These are phyloP conservation scores for Dorcus parallelipipedus DNA, from an alignment of 2,888 invertebrate species.

Conservation along the genomic window DNA sequence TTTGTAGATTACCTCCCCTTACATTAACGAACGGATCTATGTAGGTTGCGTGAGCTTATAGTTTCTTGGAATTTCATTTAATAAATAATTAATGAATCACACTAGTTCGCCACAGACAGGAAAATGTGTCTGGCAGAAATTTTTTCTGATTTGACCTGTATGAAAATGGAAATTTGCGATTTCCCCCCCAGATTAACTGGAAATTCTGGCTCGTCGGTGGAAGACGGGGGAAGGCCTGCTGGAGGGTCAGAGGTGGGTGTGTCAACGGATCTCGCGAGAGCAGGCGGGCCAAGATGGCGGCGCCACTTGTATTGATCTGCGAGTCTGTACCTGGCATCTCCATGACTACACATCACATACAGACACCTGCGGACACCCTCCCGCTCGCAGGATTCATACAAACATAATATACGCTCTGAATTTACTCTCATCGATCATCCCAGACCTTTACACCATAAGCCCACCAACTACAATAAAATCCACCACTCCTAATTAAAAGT, in stretches of 20 bases:
- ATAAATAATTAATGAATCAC: no score
- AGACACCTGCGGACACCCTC: conserved; percentile 39
- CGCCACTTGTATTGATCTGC: conserved; percentile 41
- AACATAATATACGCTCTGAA: neutral
- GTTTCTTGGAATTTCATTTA: no score
- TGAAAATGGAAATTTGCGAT: no score
- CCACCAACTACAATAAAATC: no score
- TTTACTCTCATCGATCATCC: neutral
- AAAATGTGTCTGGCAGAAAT: no score
- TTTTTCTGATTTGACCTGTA: no score
- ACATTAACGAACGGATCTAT: no score
- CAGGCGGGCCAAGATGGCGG: conserved; percentile 46
- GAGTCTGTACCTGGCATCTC: conserved; percentile 43
- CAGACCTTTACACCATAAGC: neutral
- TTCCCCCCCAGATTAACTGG: no score
- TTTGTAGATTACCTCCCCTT: no score
- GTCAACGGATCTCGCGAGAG: conserved; percentile 44
- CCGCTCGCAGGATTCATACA: conserved; percentile 7
- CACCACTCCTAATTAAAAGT: neutral
- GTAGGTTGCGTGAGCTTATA: no score
- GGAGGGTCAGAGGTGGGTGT: conserved; percentile 34
- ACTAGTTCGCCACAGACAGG: no score
- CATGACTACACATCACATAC: conserved; percentile 43
- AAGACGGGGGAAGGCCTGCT: conserved; percentile 18
- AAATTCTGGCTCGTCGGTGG: neutral